Percentiles rank a stretch among this genome's conserved stretches.
Evolutionary conservation across 2,888 invertebrate species (phyloP).

Genomic region (Eurytoma californica): DNA sequence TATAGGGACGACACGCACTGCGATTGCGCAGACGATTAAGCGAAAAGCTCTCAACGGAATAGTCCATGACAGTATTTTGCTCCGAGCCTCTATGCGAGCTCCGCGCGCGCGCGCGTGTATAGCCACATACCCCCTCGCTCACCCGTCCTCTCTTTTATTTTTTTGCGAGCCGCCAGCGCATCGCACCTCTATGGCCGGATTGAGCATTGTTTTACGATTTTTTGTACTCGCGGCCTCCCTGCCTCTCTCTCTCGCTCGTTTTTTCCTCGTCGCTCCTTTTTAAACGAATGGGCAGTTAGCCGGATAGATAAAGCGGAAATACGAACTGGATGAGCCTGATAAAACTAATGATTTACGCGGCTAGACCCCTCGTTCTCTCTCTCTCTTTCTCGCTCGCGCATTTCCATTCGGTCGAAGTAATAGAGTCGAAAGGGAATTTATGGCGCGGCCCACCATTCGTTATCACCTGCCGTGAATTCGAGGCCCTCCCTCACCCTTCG

Average conservation of each 20-base stretch:
- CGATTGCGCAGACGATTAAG: constrained; percentile 57
- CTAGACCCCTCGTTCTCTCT: constrained; percentile 48
- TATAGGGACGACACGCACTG: constrained; percentile 49
- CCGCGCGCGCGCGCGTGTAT: not conserved
- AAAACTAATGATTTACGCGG: constrained; percentile 73
- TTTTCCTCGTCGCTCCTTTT: constrained; percentile 58
- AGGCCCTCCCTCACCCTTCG: constrained; percentile 1
- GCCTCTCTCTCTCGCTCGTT: constrained; percentile 33
- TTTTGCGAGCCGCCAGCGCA: constrained; percentile 18
- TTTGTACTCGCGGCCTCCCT: constrained; percentile 50
- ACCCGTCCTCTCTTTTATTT: constrained; percentile 15
- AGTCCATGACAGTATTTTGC: constrained; percentile 55
- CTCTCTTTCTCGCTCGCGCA: constrained; percentile 60
- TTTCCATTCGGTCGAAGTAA: constrained; percentile 62
- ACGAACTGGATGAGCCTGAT: constrained; percentile 72
- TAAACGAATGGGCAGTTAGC: constrained; percentile 68
- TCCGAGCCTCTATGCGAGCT: constrained; percentile 12
- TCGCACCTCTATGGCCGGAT: constrained; percentile 56
- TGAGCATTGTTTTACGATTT: constrained; percentile 66
- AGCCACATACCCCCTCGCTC: not conserved
- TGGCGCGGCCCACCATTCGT: constrained; percentile 39
- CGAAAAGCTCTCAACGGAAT: constrained; percentile 57
- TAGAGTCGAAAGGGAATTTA: constrained; percentile 62
- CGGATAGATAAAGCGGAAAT: constrained; percentile 71
- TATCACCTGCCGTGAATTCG: not conserved